Base-by-base conservation (phyloP, 2,797 vertebrate genomes). In the Sparus aurata region DNA sequence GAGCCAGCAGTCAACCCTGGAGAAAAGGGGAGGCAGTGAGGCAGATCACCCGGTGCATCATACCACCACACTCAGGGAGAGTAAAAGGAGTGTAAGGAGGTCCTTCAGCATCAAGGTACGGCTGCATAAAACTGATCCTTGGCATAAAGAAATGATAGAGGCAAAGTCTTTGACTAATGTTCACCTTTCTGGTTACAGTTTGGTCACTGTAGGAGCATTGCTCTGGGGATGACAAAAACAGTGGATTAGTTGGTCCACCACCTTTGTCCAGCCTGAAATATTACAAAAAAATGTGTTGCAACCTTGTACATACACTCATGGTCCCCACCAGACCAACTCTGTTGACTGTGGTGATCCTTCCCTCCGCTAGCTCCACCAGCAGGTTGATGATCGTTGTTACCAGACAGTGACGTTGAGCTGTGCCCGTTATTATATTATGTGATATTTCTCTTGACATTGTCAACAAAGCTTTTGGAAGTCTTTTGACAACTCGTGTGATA, bases 71-170 rank as follows among this genome's bases (percentile, higher is more conserved):
- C 68, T 80, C 34, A 73, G 78, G 1, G 95, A 95, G 3, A 93
- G 90, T 50, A 96, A 93, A 88, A 94, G 91, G 86, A 91, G 87
- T 75, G 72, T 86, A 0, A 93, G 94, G 87, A 95, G 93, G 77
- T 94, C 96, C 22, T 94, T 96, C 91, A 96, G 96, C 77, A 86
- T 95, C 82, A 97, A 98, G 97, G 98, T 99, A 96, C 1, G 30
- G 49, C 53, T 34, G 20, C 5, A 47, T 9, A 23, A 30, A 1
- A 30, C n/a, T 41, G 27, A n/a, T 45, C 4, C 12, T 30, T 15
- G 61, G 10, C 12, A 55, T 41, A 8, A 20, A 2, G 10, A 63
- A 10, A 25, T 12, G 18, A 38, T 25, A 12, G 5, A n/a, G 18
- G 18, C 16, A 53, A 46, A 23, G 23, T 50, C 25, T 30, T 12